These are phyloP conservation scores for Limenitis arthemis DNA, from an alignment of 2,888 invertebrate species.

Conservation along the genomic window DNA sequence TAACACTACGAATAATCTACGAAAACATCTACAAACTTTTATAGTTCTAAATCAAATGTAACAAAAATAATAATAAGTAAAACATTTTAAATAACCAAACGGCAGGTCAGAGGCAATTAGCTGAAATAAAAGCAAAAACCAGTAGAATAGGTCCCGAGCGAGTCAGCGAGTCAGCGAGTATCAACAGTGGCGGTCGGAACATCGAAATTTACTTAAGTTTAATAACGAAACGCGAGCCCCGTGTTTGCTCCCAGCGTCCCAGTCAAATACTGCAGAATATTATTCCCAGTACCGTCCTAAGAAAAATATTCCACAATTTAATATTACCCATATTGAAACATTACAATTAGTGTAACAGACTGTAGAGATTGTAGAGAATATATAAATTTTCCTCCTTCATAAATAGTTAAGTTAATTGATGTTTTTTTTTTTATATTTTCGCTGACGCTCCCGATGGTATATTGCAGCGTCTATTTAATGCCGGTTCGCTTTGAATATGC, in stretches of 20 bases:
- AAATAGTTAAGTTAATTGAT: background rate
- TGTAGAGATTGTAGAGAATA: background rate
- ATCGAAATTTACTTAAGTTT: constrained; percentile 72
- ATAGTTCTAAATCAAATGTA: background rate
- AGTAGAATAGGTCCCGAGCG: constrained; percentile 12
- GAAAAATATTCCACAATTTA: background rate
- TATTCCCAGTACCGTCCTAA: constrained; percentile 30
- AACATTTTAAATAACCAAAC: constrained; percentile 3
- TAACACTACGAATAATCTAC: too few species aligned
- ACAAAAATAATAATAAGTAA: background rate
- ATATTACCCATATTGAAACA: background rate
- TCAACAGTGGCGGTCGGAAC: constrained; percentile 57
- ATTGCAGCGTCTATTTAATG: constrained; percentile 48
- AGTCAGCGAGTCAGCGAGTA: constrained; percentile 24
- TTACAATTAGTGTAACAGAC: background rate
- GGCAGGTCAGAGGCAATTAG: constrained; percentile 16
- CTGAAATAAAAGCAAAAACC: constrained; percentile 19
- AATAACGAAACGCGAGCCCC: constrained; percentile 67
- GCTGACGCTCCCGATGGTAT: constrained; percentile 35
- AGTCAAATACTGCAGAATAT: constrained; percentile 48
- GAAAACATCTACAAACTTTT: too few species aligned
- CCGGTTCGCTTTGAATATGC: constrained; percentile 55
- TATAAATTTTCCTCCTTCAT: background rate
- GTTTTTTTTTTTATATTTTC: background rate
- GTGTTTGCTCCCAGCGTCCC: constrained; percentile 56